Evolutionary conservation across 2,113 vertebrate genomes (phyloP), one percentile per base, ranked within the genome.

Genomic region (Sinocyclocheilus rhinocerous): DNA sequence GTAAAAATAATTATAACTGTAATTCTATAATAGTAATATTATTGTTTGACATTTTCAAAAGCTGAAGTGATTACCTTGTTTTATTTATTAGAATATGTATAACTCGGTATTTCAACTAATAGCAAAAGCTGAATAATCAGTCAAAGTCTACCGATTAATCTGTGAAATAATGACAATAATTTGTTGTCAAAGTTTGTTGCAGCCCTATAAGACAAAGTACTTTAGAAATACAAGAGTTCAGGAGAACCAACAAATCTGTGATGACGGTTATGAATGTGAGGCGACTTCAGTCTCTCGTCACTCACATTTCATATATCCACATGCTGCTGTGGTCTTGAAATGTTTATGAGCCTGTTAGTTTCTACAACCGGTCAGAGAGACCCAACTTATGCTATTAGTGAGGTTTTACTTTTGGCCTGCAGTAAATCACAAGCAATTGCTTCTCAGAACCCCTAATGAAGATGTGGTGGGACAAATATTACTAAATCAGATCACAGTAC

Each of bases 361-460:
- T 81, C 59, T 81, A n/a, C 33, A 80, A 36, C 77, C 42, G 55
- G 22, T 63, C 55, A 80, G 55, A 16, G 33, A 80, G 57, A 3
- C 12, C 39, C 15, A 67, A 67, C 59, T 10, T 67, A 69, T 26
- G 78, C 59, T 65, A 26, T 65, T 26, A 81, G 13, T 42, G 9
- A 69, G 42, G n/a, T 81, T 50, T 81, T 81, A 67, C 29, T 81
- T 81, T 81, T 69, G 61, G 36, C 80, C 80, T 29, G 61, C 24
- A 81, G 42, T 69, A 81, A 81, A 69, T 69, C 61, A 81, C 4
- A 81, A 20, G 50, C 55, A 59, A 57, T 22, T 22, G 6, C 61
- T 72, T 29, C 69, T 36, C 22, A 83, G 48, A 75, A 18, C 15
- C 24, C 7, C 59, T 84, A 52, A 42, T 20, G 26, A 76, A 61